A percentile compares a stretch with the other conserved stretches of the same genome.
These are phyloP conservation scores for Zoroaster sp. DNA, from an alignment of 53 echinoderm and acorn worm genomes.

Conservation along the genomic window DNA sequence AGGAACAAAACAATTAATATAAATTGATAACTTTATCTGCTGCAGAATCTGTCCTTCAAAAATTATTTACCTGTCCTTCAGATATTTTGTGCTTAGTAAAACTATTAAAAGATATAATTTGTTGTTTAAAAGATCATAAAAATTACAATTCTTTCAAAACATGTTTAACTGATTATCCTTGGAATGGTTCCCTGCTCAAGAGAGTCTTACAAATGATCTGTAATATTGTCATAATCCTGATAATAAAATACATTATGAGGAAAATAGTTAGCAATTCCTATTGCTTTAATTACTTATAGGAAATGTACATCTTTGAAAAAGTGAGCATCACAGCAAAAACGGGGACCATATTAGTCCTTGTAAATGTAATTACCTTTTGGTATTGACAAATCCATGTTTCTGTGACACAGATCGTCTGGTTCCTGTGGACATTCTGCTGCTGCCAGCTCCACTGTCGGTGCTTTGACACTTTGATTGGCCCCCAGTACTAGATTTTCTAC, in stretches of 20 bases:
- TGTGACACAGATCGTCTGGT: conserved; percentile 26
- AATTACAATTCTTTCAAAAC: too few species aligned
- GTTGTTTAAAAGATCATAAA: too few species aligned
- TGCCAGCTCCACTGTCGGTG: conserved; percentile 39
- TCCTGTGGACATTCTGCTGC: conserved; percentile 17
- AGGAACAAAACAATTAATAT: background rate
- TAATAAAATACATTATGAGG: too few species aligned
- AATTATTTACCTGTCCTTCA: background rate
- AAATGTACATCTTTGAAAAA: background rate
- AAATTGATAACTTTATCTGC: background rate
- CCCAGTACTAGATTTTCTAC: background rate
- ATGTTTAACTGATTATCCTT: too few species aligned
- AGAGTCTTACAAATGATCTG: too few species aligned
- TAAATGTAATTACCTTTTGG: background rate
- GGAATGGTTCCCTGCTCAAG: too few species aligned
- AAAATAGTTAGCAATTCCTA: too few species aligned
- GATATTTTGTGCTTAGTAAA: too few species aligned
- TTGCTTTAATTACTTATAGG: background rate
- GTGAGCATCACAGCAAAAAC: background rate
- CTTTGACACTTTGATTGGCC: conserved; percentile 13
- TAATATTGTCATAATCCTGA: too few species aligned
- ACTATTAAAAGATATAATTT: too few species aligned
- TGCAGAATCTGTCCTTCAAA: background rate
- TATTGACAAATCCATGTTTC: conserved; percentile 48
- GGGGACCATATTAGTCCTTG: background rate